Evolutionary conservation across 2,888 invertebrate genomes (phyloP), one percentile per base, ranked within the genome.

Genomic region (Polyommatus icarus): DNA sequence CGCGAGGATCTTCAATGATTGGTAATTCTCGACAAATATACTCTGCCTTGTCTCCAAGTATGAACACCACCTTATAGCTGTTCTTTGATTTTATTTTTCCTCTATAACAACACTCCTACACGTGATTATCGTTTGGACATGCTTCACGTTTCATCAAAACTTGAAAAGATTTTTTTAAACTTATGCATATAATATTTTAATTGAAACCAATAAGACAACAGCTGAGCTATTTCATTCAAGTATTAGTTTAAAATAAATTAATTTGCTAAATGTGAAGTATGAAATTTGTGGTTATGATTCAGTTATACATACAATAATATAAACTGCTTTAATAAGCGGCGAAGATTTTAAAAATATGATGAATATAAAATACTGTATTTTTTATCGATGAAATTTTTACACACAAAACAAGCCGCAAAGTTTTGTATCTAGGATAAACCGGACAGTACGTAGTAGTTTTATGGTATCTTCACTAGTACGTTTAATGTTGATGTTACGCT

Each of bases 101-200:
- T 80, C 78, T 73, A 77, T 76, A 78, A 81, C 80, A 81, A 80
- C 79, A 81, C 79, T 80, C 79, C 76, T 78, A 78, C 79, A 40
- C 78, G 61, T 79, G 80, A 82, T 84, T 83, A 83, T 77, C 79
- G 71, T 80, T 84, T 83, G 80, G 83, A 80, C 80, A 83, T 81
- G 83, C 81, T 77, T 50, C 54, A 78, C 77, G 79, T 78, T 79
- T 81, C 79, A 82, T 83, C 81, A 81, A 80, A 77, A 79, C 76
- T 79, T 80, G 76, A 81, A 80, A 79, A 78, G 81, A 79, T 32
- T 57, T 77, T 61, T 76, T 76, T n/a, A 76, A 59, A 32, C 46
- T 50, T 76, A 76, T 71, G 61, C 32, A 76, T 75, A 78, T 76
- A 50, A 57, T 50, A 40, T 76, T 76, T 71, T 78, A 46, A 54